Percentiles rank a stretch among this genome's conserved stretches.
phyloP scores from a whole-genome alignment of 2,113 vertebrate genomes.

The human region GRCh38 chr4:148485001-148485500 shows the following conservation, averaged over 20 bases:
- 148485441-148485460: not conserved
- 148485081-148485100: not conserved
- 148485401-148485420: not conserved
- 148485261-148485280: slow-evolving; percentile 25
- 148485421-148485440: not conserved
- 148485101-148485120: not conserved
- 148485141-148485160: not conserved
- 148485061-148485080: not conserved
- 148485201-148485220: not conserved
- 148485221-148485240: not conserved
- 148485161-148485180: not conserved
- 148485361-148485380: not conserved
- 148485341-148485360: not conserved
- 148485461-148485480: not conserved
- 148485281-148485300: not conserved
- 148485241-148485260: not conserved
- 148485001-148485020: not conserved
- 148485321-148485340: not conserved
- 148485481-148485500: not conserved
- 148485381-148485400: not conserved
- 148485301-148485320: not conserved
- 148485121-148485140: not conserved
- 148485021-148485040: not conserved
- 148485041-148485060: not conserved
- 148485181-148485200: not conserved